Evolutionary conservation across 2,888 invertebrate genomes (phyloP).

Genomic region (Eupithecia vulgata): DNA sequence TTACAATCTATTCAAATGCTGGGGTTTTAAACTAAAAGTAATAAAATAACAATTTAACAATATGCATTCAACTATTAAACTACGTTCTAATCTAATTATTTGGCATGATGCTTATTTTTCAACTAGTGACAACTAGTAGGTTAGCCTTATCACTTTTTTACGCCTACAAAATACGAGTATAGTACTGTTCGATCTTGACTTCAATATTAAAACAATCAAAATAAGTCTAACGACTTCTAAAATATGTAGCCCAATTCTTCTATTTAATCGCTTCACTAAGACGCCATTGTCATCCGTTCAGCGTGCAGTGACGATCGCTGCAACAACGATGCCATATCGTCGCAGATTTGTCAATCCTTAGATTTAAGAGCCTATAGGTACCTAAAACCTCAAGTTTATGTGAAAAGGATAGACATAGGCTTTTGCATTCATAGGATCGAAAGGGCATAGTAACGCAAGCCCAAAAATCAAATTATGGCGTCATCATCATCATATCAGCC

Average conservation of each 20-base stretch:
- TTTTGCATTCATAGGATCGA: no score
- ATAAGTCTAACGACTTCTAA: neutral
- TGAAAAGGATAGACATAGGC: no score
- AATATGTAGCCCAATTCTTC: neutral
- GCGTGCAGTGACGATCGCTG: neutral
- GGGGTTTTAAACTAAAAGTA: constrained; percentile 24
- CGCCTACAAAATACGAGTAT: neutral
- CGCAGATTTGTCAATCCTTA: neutral
- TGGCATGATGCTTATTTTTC: constrained; percentile 40
- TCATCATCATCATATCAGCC: no score
- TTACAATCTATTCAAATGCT: constrained; percentile 52
- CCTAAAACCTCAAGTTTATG: no score
- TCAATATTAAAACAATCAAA: neutral
- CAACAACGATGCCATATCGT: no score
- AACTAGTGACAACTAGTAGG: neutral
- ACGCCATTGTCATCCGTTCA: neutral
- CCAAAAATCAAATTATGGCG: no score
- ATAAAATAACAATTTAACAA: constrained; percentile 8
- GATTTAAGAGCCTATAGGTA: neutral
- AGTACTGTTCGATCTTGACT: neutral
- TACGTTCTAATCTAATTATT: constrained; percentile 41
- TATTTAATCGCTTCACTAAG: neutral
- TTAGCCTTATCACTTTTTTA: neutral
- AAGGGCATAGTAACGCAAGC: no score
- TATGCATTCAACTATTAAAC: constrained; percentile 26